phyloP scores from a whole-genome alignment of 2,888 invertebrate species.

The Helleia helle region DNA sequence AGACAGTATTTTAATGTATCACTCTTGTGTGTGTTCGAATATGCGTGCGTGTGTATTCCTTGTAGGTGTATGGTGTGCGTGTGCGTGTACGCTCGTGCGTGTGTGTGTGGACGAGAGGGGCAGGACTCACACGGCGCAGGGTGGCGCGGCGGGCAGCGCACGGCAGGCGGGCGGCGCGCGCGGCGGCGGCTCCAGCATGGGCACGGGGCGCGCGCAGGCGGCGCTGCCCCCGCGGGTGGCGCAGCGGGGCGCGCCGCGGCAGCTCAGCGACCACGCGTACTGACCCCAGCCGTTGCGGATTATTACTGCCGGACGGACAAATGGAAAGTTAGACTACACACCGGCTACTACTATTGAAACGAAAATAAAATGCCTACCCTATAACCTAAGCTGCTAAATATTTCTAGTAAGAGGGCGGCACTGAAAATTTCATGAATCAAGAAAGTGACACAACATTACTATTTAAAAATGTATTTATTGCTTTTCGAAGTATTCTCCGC shows the following conservation, averaged over 20 bases:
- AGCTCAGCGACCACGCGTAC: constrained; percentile 94
- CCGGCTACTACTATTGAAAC: no score
- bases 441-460: no score
- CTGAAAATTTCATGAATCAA: no score
- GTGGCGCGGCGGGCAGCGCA: constrained; percentile 51
- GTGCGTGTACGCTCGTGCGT: background rate
- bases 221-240: constrained; percentile 76
- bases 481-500: no score
- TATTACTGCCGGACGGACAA: constrained; percentile 77
- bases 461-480: no score
- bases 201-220: constrained; percentile 54
- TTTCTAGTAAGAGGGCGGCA: no score
- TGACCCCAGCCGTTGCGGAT: constrained; percentile 95
- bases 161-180: constrained; percentile 62
- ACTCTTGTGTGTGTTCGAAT: background rate
- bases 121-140: constrained; percentile 87
- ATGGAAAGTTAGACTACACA: no score
- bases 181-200: constrained; percentile 66
- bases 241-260: constrained; percentile 89
- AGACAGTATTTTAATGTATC: no score
- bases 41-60: background rate
- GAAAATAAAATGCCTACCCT: no score
- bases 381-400: no score
- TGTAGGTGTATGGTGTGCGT: background rate
- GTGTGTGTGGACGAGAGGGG: no score